These are phyloP conservation scores for Antennarius striatus DNA, from an alignment of 2,113 vertebrate genomes.

Conservation along the genomic window DNA sequence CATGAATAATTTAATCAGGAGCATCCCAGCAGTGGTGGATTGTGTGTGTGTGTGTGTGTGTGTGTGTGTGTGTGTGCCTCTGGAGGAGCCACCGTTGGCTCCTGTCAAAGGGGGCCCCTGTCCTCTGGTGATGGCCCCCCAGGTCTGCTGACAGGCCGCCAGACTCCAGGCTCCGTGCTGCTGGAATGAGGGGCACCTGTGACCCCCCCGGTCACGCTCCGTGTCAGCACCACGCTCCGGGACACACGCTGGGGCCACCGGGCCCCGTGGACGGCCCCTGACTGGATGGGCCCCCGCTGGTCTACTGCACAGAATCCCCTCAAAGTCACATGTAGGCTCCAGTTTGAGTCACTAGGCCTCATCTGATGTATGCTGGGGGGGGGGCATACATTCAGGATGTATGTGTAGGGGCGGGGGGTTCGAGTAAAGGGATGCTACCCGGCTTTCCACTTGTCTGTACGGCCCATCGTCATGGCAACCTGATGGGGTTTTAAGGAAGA, in stretches of 20 bases:
- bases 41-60: conserved; percentile 13
- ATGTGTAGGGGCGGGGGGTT: neutral
- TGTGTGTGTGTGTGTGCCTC: conserved; percentile 20
- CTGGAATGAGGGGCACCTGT: conserved; percentile 66
- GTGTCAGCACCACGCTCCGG: conserved; percentile 52
- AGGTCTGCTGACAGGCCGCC: conserved; percentile 57
- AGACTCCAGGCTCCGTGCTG: conserved; percentile 59
- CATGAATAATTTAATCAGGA: conserved; percentile 40
- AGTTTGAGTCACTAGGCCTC: too few species aligned
- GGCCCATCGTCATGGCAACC: neutral
- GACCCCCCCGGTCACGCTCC: conserved; percentile 61
- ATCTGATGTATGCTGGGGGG: too few species aligned
- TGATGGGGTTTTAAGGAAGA: too few species aligned
- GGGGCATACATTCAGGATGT: too few species aligned
- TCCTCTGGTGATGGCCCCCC: conserved; percentile 48
- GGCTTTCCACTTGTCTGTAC: neutral
- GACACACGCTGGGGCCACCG: conserved; percentile 51
- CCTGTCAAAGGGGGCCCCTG: conserved; percentile 59
- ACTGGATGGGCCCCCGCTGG: conserved; percentile 16
- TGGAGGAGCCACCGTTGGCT: conserved; percentile 45
- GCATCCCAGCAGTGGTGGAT: conserved; percentile 11
- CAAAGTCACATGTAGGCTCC: too few species aligned
- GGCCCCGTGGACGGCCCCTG: conserved; percentile 35
- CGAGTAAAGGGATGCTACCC: conserved; percentile 1
- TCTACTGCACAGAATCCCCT: conserved; percentile 16